These are phyloP conservation scores for Phylloscopus collybita DNA, from an alignment of 2,797 vertebrate species.

Conservation along the genomic window DNA sequence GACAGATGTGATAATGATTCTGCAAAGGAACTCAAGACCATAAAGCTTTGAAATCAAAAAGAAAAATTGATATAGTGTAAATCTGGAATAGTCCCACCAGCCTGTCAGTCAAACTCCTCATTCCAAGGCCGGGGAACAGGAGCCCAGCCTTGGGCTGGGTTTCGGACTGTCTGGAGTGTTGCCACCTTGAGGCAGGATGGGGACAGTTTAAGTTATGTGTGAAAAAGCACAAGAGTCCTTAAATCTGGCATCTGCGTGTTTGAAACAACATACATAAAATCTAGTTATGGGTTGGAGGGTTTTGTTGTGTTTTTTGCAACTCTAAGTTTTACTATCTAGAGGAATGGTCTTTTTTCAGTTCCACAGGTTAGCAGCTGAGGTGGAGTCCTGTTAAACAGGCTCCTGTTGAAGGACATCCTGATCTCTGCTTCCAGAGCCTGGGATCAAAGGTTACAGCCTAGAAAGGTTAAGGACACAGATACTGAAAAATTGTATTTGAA, in stretches of 20 bases:
- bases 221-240: not conserved
- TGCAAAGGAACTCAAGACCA: slow-evolving; percentile 9
- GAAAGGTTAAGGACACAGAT: not conserved
- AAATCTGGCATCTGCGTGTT: not conserved
- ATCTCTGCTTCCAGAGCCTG: not conserved
- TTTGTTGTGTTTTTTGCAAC: not conserved
- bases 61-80: not conserved
- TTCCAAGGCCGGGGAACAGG: not conserved
- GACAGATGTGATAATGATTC: slow-evolving; percentile 40
- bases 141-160: not conserved
- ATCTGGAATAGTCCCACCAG: not conserved
- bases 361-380: not conserved
- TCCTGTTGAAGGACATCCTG: not conserved
- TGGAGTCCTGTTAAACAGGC: not conserved
- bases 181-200: slow-evolving; percentile 38
- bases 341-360: not conserved
- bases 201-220: not conserved
- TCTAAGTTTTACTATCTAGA: not conserved
- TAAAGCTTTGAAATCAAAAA: slow-evolving; percentile 32
- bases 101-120: not conserved
- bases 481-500: not conserved
- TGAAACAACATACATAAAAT: not conserved
- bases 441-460: not conserved
- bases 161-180: not conserved
- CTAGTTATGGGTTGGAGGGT: not conserved